Conservation (phyloP, 2,113 vertebrate species). For the Heteronetta atricapilla region DNA sequence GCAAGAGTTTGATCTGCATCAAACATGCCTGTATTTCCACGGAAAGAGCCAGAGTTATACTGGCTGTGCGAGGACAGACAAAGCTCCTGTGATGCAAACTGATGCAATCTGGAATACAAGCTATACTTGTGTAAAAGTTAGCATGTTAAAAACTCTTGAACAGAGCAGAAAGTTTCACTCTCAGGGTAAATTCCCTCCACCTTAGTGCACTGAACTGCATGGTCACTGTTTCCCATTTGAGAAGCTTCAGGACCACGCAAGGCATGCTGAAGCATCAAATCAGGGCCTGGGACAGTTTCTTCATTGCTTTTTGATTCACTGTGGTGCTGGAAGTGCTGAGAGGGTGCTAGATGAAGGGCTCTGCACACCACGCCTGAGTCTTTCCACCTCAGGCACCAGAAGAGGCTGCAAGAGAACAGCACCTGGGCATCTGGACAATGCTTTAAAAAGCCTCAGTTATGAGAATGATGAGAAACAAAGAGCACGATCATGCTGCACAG, state of each 20-base stretch:
- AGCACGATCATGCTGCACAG: not conserved
- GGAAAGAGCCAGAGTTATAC: not conserved
- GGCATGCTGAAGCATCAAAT: not conserved
- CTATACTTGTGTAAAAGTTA: not conserved
- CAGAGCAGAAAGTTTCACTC: not conserved
- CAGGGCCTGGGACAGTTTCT: not conserved
- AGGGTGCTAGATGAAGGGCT: not conserved
- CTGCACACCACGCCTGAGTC: fast-evolving
- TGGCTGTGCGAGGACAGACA: not conserved
- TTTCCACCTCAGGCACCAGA: not conserved
- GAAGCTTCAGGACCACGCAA: not conserved
- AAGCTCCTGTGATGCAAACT: not conserved
- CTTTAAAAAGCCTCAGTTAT: not conserved
- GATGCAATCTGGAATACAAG: not conserved
- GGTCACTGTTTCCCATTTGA: not conserved
- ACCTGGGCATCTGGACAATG: not conserved
- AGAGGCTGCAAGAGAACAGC: not conserved
- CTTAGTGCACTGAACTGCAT: not conserved
- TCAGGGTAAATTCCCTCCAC: not conserved
- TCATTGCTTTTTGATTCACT: not conserved
- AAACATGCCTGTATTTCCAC: not conserved
- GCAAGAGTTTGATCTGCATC: not conserved
- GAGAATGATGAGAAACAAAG: not conserved
- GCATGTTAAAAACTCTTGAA: not conserved
- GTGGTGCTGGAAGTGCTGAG: not conserved